Conservation (phyloP, 2,888 invertebrate species). For the Dicycla oo region DNA sequence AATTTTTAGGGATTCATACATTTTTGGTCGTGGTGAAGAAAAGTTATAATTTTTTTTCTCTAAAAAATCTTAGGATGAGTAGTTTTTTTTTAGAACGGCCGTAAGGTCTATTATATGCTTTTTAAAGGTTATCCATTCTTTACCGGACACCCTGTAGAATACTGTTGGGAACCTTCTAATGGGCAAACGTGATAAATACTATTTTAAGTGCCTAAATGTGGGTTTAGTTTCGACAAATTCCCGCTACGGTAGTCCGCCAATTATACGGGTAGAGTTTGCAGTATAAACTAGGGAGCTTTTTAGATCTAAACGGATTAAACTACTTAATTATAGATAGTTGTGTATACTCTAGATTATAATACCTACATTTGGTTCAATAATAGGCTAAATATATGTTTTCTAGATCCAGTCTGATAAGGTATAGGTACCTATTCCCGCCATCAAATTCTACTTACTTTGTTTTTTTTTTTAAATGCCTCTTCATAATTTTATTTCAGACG, state of each 20-base stretch:
- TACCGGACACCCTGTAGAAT: too few species aligned
- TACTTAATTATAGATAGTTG: neutral
- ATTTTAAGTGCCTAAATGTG: conserved; percentile 8
- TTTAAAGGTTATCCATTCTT: too few species aligned
- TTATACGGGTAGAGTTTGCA: conserved; percentile 28
- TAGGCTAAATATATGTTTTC: neutral
- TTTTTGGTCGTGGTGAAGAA: too few species aligned
- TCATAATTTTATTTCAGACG: neutral
- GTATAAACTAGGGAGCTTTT: conserved; percentile 25
- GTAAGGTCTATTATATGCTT: too few species aligned
- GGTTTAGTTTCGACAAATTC: conserved; percentile 15
- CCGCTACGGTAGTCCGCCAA: conserved; percentile 11
- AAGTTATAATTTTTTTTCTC: too few species aligned
- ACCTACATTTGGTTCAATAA: neutral
- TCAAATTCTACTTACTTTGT: too few species aligned
- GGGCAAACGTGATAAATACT: conserved; percentile 30
- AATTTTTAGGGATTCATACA: too few species aligned
- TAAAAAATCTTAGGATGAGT: too few species aligned
- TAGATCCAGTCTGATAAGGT: neutral
- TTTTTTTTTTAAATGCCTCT: too few species aligned
- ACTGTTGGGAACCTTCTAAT: conserved; percentile 8
- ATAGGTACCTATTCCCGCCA: neutral
- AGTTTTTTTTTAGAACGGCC: too few species aligned
- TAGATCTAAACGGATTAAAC: conserved; percentile 18
- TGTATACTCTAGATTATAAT: neutral